Base-by-base conservation (phyloP, 37 sponge, comb jelly and placozoan genomes). In the Axinella damicornis region DNA sequence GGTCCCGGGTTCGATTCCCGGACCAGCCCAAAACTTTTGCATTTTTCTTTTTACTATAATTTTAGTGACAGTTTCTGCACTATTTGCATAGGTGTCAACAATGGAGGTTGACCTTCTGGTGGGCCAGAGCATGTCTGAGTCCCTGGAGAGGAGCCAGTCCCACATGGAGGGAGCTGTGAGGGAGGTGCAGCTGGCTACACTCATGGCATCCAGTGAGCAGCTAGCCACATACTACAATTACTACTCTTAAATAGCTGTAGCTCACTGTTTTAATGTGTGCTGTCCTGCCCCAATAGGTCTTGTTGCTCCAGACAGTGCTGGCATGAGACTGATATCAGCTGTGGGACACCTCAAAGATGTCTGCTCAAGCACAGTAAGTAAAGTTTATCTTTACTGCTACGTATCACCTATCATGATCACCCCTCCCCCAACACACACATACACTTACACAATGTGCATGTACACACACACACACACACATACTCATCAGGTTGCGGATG, bases 1-100 rank as follows among this genome's bases (percentile, higher is more conserved):
- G 92, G 92, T 92, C 88, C 92, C 88, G 92, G 92, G 92, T 92
- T 92, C 92, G 62, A 92, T 54, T 92, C 92, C 88, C 88, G 92
- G 88, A 92, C 88, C 65, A 80, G 85, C 88, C 88, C 88, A 22
- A 27, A 24, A 59, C 53, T 84, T 92, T 35, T 17, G 12, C 12
- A 56, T 46, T 9, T 46, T 9, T 46, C 9, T n/a, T n/a, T 20
- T 28, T 41, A 2, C 64, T 62, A 6, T 62, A 28, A n/a, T n/a
- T n/a, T n/a, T n/a, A n/a, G n/a, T n/a, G n/a, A n/a, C n/a, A n/a
- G n/a, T n/a, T n/a, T n/a, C n/a, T n/a, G n/a, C n/a, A n/a, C n/a
- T n/a, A n/a, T n/a, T n/a, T 9, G 9, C 46, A 46, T 57, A 81
- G 81, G 81, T 39, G n/a, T 54, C 82, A 11, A 64, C 68, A 19